Base-by-base conservation (phyloP, 2,888 invertebrate genomes). In the Himalopsyche kuldschensis region DNA sequence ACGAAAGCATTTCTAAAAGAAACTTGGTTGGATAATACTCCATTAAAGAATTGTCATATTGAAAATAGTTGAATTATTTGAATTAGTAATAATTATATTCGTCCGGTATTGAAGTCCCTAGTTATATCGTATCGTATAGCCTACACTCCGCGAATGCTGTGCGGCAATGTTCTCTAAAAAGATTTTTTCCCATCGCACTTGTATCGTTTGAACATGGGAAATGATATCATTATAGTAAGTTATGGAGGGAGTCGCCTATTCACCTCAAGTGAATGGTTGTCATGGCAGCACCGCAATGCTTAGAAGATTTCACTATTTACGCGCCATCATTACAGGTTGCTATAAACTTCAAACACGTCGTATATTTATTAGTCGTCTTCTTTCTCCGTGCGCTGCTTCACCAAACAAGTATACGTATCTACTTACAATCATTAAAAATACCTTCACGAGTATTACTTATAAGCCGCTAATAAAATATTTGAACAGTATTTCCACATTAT, bases 261-360 rank as follows among this genome's bases (percentile, higher is more conserved):
- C 77, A 41, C 77, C 77, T 77, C 31, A 31, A 46, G 35, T 83
- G 77, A 78, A 75, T 48, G 55, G 84, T 84, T 69, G 79, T 32
- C 79, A 78, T 79, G 78, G 63, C 79, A 63, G 35, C 79, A 47
- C 75, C 75, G 31, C 82, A 35, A 76, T 10, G 76, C 76, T n/a
- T 20, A 10, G 35, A 20, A 31, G 30, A 20, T 69, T 20, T 27
- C 78, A 46, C 63, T 78, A 82, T 78, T 69, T 77, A n/a, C 15
- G 24, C 3, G 82, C 41, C 69, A 31, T 78, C 82, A 81, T 81
- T 81, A 81, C 81, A 15, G 24, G 69, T 69, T 69, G 69, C 69
- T 15, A 69, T 69, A 30, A 69, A 30, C 24, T 30, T 69, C 69
- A 69, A 69, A 69, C 69, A 30, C 69, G 27, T 24, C 63, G 63